Percentiles rank a stretch among this genome's conserved stretches.
phyloP scores from a whole-genome alignment of 2,797 vertebrate genomes.

The Hypotaenidia philippensis region DNA sequence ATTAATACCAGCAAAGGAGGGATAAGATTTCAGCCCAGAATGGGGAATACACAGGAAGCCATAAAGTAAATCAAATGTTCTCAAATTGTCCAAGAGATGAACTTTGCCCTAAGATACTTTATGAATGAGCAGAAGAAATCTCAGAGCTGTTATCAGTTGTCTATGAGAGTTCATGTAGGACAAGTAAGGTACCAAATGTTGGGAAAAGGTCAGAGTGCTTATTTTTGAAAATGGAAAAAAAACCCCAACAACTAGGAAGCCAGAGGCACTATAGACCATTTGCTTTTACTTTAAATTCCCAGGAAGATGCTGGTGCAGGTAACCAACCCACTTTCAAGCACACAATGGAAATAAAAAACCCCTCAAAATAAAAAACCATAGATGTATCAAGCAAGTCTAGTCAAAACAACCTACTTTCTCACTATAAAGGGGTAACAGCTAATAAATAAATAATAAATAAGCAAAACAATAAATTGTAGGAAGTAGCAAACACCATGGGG shows the following conservation, averaged over 20 bases:
- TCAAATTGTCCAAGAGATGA: neutral
- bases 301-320: neutral
- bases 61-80: neutral
- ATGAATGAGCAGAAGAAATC: constrained; percentile 6
- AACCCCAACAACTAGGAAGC: neutral
- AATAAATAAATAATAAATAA: neutral
- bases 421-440: neutral
- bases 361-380: neutral
- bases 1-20: constrained; percentile 8
- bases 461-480: neutral
- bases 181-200: neutral
- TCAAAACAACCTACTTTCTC: neutral
- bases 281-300: neutral
- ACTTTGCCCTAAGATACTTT: constrained; percentile 25
- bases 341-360: neutral
- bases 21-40: neutral
- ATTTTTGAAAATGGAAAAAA: neutral
- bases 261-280: neutral
- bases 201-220: neutral
- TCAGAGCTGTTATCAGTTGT: neutral
- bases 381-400: neutral
- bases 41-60: neutral
- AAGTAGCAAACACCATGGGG: neutral
- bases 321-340: neutral
- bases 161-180: neutral